These are phyloP conservation scores for Cephalophus harveyi DNA, from an alignment of 2,113 vertebrate species.

Conservation along the genomic window DNA sequence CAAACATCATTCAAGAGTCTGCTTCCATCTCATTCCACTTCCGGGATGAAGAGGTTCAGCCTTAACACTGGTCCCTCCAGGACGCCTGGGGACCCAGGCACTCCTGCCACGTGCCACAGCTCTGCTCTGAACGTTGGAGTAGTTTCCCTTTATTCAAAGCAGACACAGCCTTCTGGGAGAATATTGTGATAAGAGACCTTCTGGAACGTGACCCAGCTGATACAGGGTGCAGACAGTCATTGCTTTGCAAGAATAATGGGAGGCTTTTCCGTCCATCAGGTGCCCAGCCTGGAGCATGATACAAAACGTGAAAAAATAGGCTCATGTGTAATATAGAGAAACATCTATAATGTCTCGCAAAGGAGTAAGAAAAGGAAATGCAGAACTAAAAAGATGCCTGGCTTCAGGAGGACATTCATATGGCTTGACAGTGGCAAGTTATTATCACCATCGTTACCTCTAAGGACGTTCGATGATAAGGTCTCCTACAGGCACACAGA, in stretches of 20 bases:
- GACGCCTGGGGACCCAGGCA: background rate
- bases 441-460: fast-evolving
- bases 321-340: background rate
- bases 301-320: background rate
- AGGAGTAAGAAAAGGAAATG: background rate
- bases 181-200: background rate
- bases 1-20: background rate
- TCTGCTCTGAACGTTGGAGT: background rate
- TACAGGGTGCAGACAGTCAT: background rate
- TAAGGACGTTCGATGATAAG: fast-evolving
- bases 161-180: background rate
- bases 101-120: background rate
- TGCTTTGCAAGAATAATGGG: background rate
- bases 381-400: background rate
- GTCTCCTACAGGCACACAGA: fast-evolving
- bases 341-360: background rate
- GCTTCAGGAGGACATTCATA: fast-evolving
- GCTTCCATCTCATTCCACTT: background rate
- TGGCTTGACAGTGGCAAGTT: background rate
- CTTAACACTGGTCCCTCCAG: background rate
- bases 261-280: background rate
- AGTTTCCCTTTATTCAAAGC: background rate
- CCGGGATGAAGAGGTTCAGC: background rate
- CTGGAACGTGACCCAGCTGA: background rate
- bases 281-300: too few species aligned